A percentile compares a stretch with the other conserved stretches of the same genome.
phyloP scores from a whole-genome alignment of 2,888 invertebrate genomes.

The Allygus modestus region DNA sequence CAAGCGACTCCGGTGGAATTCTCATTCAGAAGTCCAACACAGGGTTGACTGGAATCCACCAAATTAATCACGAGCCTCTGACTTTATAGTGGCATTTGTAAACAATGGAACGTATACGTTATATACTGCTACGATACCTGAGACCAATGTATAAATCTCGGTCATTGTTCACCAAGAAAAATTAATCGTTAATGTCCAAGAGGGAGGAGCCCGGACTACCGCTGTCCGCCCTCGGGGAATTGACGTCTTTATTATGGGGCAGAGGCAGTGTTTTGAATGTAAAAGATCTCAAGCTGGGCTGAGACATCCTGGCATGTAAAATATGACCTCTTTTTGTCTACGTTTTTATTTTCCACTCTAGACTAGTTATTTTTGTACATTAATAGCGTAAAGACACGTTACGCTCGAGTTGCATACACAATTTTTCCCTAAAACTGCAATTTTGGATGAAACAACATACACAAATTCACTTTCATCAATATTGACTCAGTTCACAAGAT shows the following conservation, averaged over 20 bases:
- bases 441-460: no score
- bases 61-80: not conserved
- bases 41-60: not conserved
- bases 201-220: not conserved
- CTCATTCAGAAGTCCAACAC: not conserved
- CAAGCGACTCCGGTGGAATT: not conserved
- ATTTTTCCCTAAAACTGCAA: no score
- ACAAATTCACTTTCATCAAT: no score
- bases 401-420: no score
- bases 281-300: no score
- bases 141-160: not conserved
- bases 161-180: slow-evolving; percentile 5
- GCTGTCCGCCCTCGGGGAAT: slow-evolving; percentile 6
- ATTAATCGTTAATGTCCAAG: not conserved
- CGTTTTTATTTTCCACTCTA: no score
- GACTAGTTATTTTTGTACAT: no score
- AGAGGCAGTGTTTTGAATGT: not conserved
- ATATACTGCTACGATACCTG: not conserved
- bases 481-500: no score
- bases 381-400: no score
- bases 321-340: no score
- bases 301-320: no score
- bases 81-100: not conserved
- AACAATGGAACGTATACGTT: not conserved
- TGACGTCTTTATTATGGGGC: not conserved